phyloP scores from a whole-genome alignment of 2,888 invertebrate species.

The Acanthococcus lagerstroemiae region DNA sequence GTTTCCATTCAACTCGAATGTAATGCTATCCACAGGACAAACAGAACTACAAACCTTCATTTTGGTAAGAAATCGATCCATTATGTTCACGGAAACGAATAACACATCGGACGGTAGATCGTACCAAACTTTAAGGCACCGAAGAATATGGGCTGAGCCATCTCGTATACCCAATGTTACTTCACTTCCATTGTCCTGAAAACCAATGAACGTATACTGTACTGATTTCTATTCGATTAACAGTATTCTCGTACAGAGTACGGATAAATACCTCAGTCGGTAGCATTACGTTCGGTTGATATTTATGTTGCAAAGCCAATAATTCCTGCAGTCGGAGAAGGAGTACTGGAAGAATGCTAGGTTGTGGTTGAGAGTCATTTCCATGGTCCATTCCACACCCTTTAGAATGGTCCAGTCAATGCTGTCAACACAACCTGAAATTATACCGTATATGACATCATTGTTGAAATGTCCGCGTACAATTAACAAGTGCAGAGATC shows the following conservation, averaged over 20 bases:
- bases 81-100: constrained; percentile 64
- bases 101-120: constrained; percentile 69
- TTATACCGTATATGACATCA: too few relatives aligned
- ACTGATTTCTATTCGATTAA: background rate
- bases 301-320: constrained; percentile 58
- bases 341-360: constrained; percentile 39
- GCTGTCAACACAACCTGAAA: constrained; percentile 32
- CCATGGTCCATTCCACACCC: constrained; percentile 36
- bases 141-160: constrained; percentile 67
- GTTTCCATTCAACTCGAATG: background rate
- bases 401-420: constrained; percentile 35
- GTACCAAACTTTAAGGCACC: constrained; percentile 76
- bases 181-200: constrained; percentile 53
- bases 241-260: background rate
- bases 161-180: constrained; percentile 66
- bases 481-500: too few relatives aligned
- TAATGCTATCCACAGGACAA: background rate
- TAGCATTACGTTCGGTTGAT: constrained; percentile 56
- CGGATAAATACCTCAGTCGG: constrained; percentile 51
- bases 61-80: constrained; percentile 71
- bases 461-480: too few relatives aligned
- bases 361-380: constrained; percentile 30
- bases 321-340: constrained; percentile 56
- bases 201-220: constrained; percentile 22
- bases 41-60: constrained; percentile 54